Conservation (phyloP, 1,140 invertebrate genomes). For the Phymorhynchus buccinoides region DNA sequence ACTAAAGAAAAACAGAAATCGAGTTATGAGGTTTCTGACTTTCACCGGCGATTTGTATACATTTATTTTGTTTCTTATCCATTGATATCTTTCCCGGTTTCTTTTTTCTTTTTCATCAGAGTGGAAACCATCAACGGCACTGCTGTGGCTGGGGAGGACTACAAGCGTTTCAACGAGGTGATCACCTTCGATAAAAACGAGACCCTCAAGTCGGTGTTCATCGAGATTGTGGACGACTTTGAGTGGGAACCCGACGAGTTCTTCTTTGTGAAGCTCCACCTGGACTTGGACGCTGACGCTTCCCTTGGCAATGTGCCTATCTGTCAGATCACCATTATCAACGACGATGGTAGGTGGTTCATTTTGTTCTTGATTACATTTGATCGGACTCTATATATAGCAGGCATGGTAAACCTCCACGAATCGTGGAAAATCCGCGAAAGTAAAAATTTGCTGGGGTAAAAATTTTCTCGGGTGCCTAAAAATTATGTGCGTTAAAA, state of each 20-base stretch:
- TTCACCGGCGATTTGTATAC: too few species aligned
- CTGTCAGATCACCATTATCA: constrained; percentile 81
- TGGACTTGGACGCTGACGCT: constrained; percentile 60
- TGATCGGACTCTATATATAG: too few species aligned
- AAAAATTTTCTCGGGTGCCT: too few species aligned
- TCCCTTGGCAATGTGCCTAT: constrained; percentile 77
- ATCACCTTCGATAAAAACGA: constrained; percentile 78
- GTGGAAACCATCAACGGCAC: constrained; percentile 81
- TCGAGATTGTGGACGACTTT: constrained; percentile 80
- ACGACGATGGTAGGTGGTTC: constrained; percentile 80
- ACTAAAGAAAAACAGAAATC: too few species aligned
- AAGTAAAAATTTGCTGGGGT: too few species aligned
- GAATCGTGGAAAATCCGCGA: too few species aligned
- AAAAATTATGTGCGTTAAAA: too few species aligned
- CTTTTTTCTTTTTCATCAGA: constrained; percentile 61
- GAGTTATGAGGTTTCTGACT: too few species aligned
- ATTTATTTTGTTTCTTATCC: too few species aligned
- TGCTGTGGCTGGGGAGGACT: constrained; percentile 78
- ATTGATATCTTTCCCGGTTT: too few species aligned
- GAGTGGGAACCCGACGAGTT: constrained; percentile 82
- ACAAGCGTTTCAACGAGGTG: constrained; percentile 77
- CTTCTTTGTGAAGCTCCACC: constrained; percentile 79
- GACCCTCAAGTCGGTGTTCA: constrained; percentile 75
- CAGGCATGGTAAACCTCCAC: too few species aligned
- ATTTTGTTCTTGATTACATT: too few species aligned